Conservation (phyloP, 2,113 vertebrate genomes). For the Cephalopterus ornatus region DNA sequence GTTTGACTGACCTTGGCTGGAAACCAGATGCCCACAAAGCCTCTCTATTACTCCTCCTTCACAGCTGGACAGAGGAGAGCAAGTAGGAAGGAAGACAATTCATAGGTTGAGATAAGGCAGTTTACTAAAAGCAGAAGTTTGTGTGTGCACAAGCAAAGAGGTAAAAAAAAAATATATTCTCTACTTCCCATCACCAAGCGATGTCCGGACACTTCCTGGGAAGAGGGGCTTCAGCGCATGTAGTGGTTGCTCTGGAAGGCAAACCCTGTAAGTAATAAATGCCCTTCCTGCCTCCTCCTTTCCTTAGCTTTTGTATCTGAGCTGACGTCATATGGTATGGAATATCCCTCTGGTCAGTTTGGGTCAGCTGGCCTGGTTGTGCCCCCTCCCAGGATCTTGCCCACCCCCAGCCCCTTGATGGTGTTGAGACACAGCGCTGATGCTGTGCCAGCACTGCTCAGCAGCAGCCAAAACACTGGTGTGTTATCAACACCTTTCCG, state of each 20-base stretch:
- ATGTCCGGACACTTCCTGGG: neutral
- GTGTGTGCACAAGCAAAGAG: accelerated
- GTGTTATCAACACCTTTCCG: neutral
- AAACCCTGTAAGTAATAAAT: neutral
- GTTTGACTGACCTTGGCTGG: neutral
- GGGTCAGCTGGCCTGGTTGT: neutral
- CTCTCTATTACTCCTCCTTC: neutral
- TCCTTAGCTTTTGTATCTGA: neutral
- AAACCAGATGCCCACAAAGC: neutral
- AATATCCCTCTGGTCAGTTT: neutral
- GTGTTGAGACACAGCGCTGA: neutral
- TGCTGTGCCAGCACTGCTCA: neutral
- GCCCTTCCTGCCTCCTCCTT: neutral
- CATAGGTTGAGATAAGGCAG: neutral
- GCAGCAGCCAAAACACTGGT: neutral
- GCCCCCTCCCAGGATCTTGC: neutral
- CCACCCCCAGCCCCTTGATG: neutral
- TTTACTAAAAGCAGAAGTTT: neutral
- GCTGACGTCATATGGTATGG: neutral
- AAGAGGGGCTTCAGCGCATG: neutral
- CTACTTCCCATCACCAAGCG: neutral
- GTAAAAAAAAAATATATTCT: too few species aligned
- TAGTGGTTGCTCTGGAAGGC: neutral
- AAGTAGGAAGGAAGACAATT: neutral
- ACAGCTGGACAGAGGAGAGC: neutral